Evolutionary conservation across 2,797 vertebrate genomes (phyloP).

Genomic region (Pelodytes ibericus): DNA sequence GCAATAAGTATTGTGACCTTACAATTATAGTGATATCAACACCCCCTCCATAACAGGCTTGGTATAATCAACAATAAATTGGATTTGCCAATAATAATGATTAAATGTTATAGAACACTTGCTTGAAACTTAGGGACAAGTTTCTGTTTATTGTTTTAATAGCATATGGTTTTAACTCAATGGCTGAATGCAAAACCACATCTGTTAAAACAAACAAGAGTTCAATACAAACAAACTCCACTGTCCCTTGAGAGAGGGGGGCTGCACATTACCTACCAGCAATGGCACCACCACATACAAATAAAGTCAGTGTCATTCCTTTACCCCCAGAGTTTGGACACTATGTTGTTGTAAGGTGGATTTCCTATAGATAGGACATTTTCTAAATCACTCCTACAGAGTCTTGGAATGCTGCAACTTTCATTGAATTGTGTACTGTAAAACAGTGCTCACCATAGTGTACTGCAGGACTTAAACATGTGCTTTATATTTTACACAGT

Average conservation of each 20-base stretch:
- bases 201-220: slow-evolving; percentile 89
- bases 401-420: neutral
- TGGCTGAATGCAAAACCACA: slow-evolving; percentile 81
- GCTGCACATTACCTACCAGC: slow-evolving; percentile 70
- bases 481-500: too few species aligned
- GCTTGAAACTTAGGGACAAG: slow-evolving; percentile 41
- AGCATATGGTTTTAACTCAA: slow-evolving; percentile 67
- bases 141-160: slow-evolving; percentile 70
- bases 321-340: slow-evolving; percentile 78
- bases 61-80: neutral
- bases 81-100: neutral
- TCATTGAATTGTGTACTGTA: too few species aligned
- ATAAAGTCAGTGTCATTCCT: slow-evolving; percentile 63
- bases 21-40: too few species aligned
- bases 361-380: neutral
- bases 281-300: slow-evolving; percentile 78
- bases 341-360: slow-evolving; percentile 77
- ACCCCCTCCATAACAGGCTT: neutral
- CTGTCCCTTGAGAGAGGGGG: slow-evolving; percentile 73
- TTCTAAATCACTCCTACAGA: too few species aligned
- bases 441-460: too few species aligned
- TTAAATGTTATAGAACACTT: neutral
- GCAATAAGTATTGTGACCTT: too few species aligned
- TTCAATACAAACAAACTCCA: slow-evolving; percentile 81
- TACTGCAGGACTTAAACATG: too few species aligned